Percentiles rank a stretch among this genome's conserved stretches.
phyloP scores from a whole-genome alignment of 2,888 invertebrate genomes.

The Tachina grossa region DNA sequence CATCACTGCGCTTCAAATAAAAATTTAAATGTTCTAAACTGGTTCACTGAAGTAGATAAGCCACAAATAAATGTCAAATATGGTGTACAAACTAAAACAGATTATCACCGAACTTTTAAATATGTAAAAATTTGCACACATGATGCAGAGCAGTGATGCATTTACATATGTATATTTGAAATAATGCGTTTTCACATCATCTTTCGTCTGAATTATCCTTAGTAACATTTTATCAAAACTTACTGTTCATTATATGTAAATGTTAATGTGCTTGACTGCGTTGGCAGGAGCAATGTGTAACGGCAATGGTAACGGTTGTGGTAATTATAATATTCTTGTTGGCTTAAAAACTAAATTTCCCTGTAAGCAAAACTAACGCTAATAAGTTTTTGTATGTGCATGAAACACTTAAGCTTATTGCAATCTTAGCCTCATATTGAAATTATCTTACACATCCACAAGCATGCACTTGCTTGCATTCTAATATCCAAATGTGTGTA shows the following conservation, averaged over 20 bases:
- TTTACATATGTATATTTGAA: no score
- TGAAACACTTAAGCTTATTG: constrained; percentile 63
- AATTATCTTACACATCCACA: constrained; percentile 32
- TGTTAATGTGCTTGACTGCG: not conserved
- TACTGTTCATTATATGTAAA: not conserved
- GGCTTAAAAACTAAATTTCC: not conserved
- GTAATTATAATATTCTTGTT: constrained; percentile 17
- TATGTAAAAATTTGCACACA: no score
- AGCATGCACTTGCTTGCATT: not conserved
- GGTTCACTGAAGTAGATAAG: no score
- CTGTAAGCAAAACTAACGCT: constrained; percentile 26
- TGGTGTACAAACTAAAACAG: no score
- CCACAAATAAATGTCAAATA: no score
- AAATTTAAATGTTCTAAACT: no score
- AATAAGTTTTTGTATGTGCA: constrained; percentile 47
- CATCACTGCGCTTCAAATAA: no score
- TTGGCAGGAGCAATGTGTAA: not conserved
- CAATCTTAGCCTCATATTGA: constrained; percentile 48
- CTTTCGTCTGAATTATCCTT: no score
- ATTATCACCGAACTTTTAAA: no score
- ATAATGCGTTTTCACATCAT: no score
- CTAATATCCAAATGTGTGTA: not conserved
- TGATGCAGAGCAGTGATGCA: no score
- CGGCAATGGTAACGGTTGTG: not conserved
- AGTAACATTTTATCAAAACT: not conserved